Evolutionary conservation across 35 echinoderm and acorn worm species (phyloP), one percentile per base, ranked within the genome.

Genomic region (Ophiothrix spiculata): DNA sequence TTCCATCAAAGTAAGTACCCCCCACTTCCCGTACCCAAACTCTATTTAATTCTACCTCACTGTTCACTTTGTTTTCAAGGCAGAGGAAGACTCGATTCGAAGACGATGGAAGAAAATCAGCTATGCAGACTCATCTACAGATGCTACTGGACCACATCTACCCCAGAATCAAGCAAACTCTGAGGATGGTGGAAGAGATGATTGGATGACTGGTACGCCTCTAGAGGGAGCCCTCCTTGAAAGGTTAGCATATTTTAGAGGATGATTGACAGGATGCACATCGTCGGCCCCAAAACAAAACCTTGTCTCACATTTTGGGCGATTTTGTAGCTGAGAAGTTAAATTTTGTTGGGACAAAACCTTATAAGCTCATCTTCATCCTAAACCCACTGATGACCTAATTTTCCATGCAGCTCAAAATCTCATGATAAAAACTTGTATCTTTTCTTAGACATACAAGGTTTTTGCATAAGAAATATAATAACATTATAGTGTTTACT

Each of bases 201-300:
- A 33, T 21, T 82, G 80, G 80, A 82, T 82, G 80, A 6, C 49
- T 32, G 80, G 80, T 45, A 49, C 80, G 23, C 80, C 80, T 23
- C 80, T 82, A 1, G 80, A 82, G 41, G 80, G 80, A 45, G 80
- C 40, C 1, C 54, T 82, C 23, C 40, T 82, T 45, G 80, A 82
- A 82, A 82, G 80, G 80, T 82, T 28, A 14, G n/a, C 1, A 80
- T 31, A 33, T 15, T 63, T 63, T 63, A 63, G n/a, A 63, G 56
- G 14, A 14, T 14, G 14, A 63, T 14, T 28, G n/a, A n/a, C n/a
- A n/a, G n/a, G n/a, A n/a, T n/a, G n/a, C 14, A 15, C 28, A 15
- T 63, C 56, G 14, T 14, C 56, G 14, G 14, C 14, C 21, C 3
- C 29, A 75, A 75, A 33, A 33, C 73, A 75, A 75, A 19, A 6